A percentile compares a stretch with the other conserved stretches of the same genome.
phyloP scores from a whole-genome alignment of 2,888 invertebrate species.

The Anthoptus insignis region DNA sequence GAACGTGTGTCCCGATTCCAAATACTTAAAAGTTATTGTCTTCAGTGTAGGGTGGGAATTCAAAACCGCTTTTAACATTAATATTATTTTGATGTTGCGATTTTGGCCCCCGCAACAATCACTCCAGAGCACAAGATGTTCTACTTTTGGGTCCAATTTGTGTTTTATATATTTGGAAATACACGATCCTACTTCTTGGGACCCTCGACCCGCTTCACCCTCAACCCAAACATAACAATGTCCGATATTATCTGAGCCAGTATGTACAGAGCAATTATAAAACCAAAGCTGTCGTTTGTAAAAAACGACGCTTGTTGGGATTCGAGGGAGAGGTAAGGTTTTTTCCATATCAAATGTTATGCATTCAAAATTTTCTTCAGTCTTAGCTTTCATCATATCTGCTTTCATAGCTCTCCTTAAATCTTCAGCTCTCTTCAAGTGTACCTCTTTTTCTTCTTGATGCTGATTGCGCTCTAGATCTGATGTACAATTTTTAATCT shows the following conservation, averaged over 20 bases:
- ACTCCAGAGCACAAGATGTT: not conserved
- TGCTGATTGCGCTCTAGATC: constrained; percentile 10
- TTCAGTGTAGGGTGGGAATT: not conserved
- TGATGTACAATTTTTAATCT: constrained; percentile 24
- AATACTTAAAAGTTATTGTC: not conserved
- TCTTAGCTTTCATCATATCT: constrained; percentile 39
- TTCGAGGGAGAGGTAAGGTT: constrained; percentile 10
- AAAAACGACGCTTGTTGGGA: constrained; percentile 18
- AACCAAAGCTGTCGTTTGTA: constrained; percentile 24
- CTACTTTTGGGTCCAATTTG: not conserved
- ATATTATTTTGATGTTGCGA: not conserved
- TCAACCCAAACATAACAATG: not conserved
- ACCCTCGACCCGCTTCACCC: too few species aligned
- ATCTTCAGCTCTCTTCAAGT: constrained; percentile 41
- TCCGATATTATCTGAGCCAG: constrained; percentile 2
- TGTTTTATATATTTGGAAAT: not conserved
- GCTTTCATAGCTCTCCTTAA: constrained; percentile 41
- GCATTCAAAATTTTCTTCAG: constrained; percentile 34
- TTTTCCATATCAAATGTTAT: constrained; percentile 8
- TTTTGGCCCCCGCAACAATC: too few species aligned
- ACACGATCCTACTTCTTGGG: too few species aligned
- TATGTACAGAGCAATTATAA: constrained; percentile 7
- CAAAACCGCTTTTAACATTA: not conserved
- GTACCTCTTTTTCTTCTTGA: constrained; percentile 32
- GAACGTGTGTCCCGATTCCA: not conserved